Percentiles rank a stretch among this genome's conserved stretches.
These are phyloP conservation scores for Bolborhynchus lineola DNA, from an alignment of 2,113 vertebrate genomes.

Conservation along the genomic window DNA sequence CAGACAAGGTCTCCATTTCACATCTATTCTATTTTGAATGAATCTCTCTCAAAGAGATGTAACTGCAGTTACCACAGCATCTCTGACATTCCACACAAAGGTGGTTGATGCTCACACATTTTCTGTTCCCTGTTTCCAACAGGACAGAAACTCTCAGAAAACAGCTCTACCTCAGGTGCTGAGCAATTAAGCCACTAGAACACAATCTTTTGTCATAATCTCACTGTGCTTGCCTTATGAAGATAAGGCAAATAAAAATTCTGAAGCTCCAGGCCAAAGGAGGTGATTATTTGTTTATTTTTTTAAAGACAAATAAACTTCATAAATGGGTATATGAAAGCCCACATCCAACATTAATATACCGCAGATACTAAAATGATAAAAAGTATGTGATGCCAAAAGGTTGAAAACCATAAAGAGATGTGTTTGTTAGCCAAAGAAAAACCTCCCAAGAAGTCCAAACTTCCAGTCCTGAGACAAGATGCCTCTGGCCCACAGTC, in stretches of 20 bases:
- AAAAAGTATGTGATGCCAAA: neutral
- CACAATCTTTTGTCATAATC: neutral
- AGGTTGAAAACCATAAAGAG: neutral
- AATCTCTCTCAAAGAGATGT: neutral
- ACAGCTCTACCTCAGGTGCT: neutral
- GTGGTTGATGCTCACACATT: neutral
- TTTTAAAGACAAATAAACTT: neutral
- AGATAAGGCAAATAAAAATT: neutral
- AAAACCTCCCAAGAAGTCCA: neutral
- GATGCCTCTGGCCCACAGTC: neutral
- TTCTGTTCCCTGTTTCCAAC: fast-evolving
- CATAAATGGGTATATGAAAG: neutral
- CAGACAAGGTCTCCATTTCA: neutral
- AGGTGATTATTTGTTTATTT: neutral
- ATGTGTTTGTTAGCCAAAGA: neutral
- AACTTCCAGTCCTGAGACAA: neutral
- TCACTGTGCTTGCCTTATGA: neutral
- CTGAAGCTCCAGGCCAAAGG: neutral
- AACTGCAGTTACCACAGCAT: neutral
- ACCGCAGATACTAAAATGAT: neutral
- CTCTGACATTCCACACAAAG: neutral
- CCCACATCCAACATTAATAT: neutral
- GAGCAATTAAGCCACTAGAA: neutral
- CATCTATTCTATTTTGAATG: neutral
- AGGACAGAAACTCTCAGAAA: neutral